Conservation (phyloP, 2,797 vertebrate species). For the Mico argentatus region DNA sequence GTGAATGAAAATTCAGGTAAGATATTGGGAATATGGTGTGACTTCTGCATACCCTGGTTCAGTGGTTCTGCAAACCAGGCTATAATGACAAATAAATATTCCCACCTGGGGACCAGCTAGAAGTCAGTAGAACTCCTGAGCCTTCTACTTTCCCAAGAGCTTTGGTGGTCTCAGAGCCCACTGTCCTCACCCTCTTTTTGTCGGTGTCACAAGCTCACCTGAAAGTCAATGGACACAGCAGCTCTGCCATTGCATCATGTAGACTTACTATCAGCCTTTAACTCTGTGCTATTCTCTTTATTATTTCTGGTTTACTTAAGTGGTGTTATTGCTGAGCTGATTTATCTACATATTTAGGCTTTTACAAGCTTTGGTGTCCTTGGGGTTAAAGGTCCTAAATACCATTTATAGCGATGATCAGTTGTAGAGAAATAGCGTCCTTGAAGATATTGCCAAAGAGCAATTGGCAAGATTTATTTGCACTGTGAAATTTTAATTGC, state of each 20-base stretch:
- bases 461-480: slow-evolving; percentile 67
- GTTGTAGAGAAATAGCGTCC: slow-evolving; percentile 52
- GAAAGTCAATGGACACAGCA: accelerated
- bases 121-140: not conserved
- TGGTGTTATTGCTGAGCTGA: not conserved
- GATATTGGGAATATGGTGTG: not conserved
- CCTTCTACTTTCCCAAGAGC: not conserved
- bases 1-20: not conserved
- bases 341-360: slow-evolving; percentile 24
- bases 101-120: not conserved
- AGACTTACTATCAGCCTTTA: not conserved
- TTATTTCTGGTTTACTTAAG: not conserved
- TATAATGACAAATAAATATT: not conserved
- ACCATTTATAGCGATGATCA: slow-evolving; percentile 41
- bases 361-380: slow-evolving; percentile 40
- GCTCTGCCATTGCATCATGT: not conserved
- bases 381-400: slow-evolving; percentile 57
- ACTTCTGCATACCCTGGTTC: not conserved
- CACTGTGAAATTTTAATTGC: slow-evolving; percentile 70
- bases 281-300: accelerated
- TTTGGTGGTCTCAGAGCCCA: not conserved
- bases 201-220: not conserved
- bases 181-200: not conserved
- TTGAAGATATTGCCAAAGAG: slow-evolving; percentile 48
- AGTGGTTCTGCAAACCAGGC: not conserved